Evolutionary conservation across 2,113 vertebrate genomes (phyloP), one percentile per base, ranked within the genome.

Genomic region (Ploceus nigricollis): DNA sequence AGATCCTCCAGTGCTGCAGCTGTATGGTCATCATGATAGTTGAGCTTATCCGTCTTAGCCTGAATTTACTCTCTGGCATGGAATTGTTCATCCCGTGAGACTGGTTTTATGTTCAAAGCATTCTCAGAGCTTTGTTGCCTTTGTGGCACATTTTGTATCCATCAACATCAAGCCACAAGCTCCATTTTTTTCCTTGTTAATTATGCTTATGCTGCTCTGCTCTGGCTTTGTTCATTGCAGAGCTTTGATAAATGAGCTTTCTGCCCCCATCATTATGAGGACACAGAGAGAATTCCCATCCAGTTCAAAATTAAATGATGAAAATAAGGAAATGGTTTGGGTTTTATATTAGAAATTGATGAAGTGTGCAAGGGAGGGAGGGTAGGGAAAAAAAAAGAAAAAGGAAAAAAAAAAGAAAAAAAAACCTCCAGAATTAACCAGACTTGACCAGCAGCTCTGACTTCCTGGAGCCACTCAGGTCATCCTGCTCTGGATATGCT

Each of bases 101-200:
- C 72, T 60, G 35, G 83, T 90, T 95, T 94, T 94, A 56, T 89
- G 82, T 95, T 97, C 94, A 97, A 97, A 97, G 94, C 89, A 89
- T 96, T 96, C 94, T 92, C 72, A 94, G 64, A 88, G 86, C 91
- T 96, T 96, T 94, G 82, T 92, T 95, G 94, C 91, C 35, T 96
- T 95, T 94, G 91, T 94, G 89, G 89, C 83, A 94, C 96, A 95
- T 97, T 96, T 85, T 94, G 95, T 93, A 96, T 94, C 94, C 96
- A 97, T 95, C 94, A 97, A 75, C 91, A 91, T 92, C 89, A 91
- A 96, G 91, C 96, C 95, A 96, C 95, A 97, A 87, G 42, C 86
- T 95, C 91, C 56, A 91, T 84, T 95, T 95, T 95, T 94, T 94
- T 23, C 68, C 93, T 75, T 66, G 35, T 82, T 94, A 96, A 95